Conservation (phyloP, 2,888 invertebrate species). For the Pyralis farinalis region DNA sequence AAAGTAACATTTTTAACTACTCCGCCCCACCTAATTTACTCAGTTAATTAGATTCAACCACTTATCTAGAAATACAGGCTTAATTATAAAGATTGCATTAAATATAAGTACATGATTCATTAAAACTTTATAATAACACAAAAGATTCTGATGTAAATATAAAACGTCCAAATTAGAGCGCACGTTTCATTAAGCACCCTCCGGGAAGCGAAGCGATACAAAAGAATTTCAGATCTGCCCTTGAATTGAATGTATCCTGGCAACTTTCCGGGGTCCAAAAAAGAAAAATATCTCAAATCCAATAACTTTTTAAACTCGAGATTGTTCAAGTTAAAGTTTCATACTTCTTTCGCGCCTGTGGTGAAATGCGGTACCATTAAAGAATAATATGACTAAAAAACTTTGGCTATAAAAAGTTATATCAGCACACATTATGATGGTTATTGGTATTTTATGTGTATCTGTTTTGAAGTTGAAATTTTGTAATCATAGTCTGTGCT, state of each 20-base stretch:
- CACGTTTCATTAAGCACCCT: neutral
- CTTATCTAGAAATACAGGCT: too few relatives aligned
- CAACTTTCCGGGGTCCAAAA: conserved; percentile 1
- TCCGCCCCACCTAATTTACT: too few relatives aligned
- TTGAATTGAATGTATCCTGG: conserved; percentile 12
- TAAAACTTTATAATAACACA: neutral
- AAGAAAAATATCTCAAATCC: conserved; percentile 24
- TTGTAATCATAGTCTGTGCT: too few relatives aligned
- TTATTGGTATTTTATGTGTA: neutral
- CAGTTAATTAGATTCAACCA: too few relatives aligned
- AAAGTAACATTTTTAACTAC: too few relatives aligned
- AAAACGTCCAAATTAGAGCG: neutral
- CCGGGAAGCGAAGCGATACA: conserved; percentile 1
- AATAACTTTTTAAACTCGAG: conserved; percentile 23
- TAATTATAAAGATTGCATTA: too few relatives aligned
- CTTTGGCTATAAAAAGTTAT: conserved; percentile 13
- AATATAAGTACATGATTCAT: too few relatives aligned
- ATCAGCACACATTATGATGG: conserved; percentile 6
- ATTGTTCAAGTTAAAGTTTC: conserved; percentile 25
- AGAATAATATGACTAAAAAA: conserved; percentile 23
- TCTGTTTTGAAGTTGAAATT: too few relatives aligned
- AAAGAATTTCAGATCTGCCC: conserved; percentile 10
- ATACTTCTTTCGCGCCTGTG: conserved; percentile 11
- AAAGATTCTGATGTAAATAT: neutral
- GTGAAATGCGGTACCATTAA: conserved; percentile 12